Conservation (phyloP, 2,888 invertebrate genomes). For the Drosophila neonasuta region DNA sequence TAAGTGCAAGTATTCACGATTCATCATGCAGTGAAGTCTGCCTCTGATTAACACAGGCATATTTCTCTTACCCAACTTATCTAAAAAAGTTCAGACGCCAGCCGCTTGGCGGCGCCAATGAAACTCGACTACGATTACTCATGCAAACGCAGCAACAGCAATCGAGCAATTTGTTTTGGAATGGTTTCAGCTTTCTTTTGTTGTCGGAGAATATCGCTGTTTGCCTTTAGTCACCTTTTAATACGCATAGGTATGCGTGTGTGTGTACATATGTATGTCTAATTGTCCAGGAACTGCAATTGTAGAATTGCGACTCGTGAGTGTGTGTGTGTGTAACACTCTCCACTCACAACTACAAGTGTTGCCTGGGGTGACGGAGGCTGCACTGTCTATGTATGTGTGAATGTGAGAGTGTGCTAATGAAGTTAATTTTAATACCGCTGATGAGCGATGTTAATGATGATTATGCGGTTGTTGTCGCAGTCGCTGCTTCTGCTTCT, state of each 20-base stretch:
- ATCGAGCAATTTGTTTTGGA: constrained; percentile 27
- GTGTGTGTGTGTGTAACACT: constrained; percentile 32
- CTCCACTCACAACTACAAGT: constrained; percentile 22
- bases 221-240: constrained; percentile 50
- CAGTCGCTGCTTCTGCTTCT: constrained; percentile 16
- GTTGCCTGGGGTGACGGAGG: constrained; percentile 16
- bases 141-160: constrained; percentile 26
- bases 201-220: constrained; percentile 23
- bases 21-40: constrained; percentile 1
- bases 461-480: constrained; percentile 35
- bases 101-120: constrained; percentile 65
- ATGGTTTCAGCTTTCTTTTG: constrained; percentile 33
- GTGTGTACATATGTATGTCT: neutral
- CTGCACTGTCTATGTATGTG: constrained; percentile 3
- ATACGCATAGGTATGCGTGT: constrained; percentile 1
- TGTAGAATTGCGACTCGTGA: constrained; percentile 12
- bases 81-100: constrained; percentile 41
- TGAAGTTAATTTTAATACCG: constrained; percentile 67
- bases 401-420: constrained; percentile 33
- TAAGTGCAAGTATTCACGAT: constrained; percentile 15
- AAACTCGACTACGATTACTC: constrained; percentile 64
- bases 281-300: constrained; percentile 47
- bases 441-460: constrained; percentile 39
- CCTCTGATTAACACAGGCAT: constrained; percentile 64
- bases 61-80: constrained; percentile 45